Evolutionary conservation across 64 coral and sea anemone genomes (phyloP), one percentile per base, ranked within the genome.

Genomic region (Cladopsammia gracilis): DNA sequence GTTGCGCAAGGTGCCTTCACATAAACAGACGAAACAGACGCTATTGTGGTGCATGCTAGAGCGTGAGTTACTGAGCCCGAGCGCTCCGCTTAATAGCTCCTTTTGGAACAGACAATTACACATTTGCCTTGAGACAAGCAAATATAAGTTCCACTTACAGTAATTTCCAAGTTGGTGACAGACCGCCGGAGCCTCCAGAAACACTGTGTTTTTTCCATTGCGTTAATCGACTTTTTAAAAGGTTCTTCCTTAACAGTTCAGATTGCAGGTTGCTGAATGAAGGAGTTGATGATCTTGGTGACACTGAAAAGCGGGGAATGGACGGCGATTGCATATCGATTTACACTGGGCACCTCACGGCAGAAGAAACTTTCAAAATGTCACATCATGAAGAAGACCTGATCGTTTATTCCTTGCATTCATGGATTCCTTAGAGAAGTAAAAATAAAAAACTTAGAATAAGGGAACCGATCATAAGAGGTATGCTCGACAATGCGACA

Each of bases 211-310:
- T 52, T 16, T 56, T 77, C 75, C 75, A 77, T n/a, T 54, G 49
- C 48, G 49, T 24, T 49, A 77, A 54, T 2, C 75, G 75, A 77
- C 75, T 77, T 77, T 77, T 77, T 13, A 77, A 24, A 7, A 77
- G 20, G 20, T 56, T 77, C 18, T 48, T 77, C 20, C 75, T 77
- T 16, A 52, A 23, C 20, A 77, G 8, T 56, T 77, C 75, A 24
- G 75, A 77, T 5, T 77, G 75, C 10, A 77, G 50, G 50, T 77
- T 77, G 50, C 45, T 77, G 4, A 56, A 53, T 19, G 75, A 52
- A 24, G 75, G 49, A 22, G 16, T 53, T 11, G 52, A 34, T 20
- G 72, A 77, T 13, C 75, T 6, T 56, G 48, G 75, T 54, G 75
- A 54, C 20, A 24, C 49, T 10, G 75, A 48, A 20, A 49, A 52